Conservation (phyloP, 2,113 vertebrate species). For the Cettia cetti region DNA sequence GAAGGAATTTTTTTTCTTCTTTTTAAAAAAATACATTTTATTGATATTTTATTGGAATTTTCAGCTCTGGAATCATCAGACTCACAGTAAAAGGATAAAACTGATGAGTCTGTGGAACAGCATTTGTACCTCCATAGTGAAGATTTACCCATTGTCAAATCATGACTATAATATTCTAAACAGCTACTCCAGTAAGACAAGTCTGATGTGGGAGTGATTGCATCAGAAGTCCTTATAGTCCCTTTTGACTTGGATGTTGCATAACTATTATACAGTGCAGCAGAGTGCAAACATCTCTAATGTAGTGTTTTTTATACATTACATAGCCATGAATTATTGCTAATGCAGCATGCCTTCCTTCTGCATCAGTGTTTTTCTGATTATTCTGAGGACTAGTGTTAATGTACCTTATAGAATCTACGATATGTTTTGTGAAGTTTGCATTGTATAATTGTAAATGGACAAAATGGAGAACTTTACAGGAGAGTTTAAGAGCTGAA, state of each 20-base stretch:
- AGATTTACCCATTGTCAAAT: background rate
- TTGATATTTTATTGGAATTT: background rate
- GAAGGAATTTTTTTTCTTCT: background rate
- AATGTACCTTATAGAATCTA: background rate
- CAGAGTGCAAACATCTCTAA: background rate
- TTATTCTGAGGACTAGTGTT: background rate
- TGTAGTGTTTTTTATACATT: background rate
- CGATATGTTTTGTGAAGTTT: background rate
- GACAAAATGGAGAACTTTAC: background rate
- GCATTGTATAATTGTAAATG: background rate
- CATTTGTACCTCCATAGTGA: background rate
- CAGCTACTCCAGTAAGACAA: background rate
- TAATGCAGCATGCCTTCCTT: background rate
- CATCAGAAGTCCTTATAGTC: background rate
- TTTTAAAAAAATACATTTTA: background rate
- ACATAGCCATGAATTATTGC: background rate
- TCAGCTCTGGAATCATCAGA: background rate
- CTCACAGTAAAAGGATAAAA: background rate
- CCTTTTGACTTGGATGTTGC: background rate
- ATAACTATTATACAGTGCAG: background rate
- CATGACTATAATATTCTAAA: background rate
- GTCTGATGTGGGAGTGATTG: background rate
- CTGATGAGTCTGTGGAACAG: background rate
- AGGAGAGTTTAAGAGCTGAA: background rate
- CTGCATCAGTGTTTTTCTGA: background rate